Conservation (phyloP, 1,140 invertebrate species). For the Campoletis sonorensis region DNA sequence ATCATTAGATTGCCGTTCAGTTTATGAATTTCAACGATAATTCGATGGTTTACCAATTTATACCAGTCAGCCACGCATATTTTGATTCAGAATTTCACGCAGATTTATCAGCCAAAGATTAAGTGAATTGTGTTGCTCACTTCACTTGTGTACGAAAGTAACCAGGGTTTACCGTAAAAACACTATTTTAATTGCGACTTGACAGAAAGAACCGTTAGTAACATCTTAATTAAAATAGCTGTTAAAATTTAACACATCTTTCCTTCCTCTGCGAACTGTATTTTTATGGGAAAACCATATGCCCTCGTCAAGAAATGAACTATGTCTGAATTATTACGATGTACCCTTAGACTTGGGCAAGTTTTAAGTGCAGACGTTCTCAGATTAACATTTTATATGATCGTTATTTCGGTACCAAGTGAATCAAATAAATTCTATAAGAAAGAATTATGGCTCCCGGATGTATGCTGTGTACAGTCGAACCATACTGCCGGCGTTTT, state of each 20-base stretch:
- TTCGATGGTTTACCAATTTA: too few species aligned
- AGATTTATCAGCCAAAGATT: neutral
- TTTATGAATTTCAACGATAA: too few species aligned
- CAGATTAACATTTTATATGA: neutral
- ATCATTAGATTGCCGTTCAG: neutral
- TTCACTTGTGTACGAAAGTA: neutral
- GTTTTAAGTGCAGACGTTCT: neutral
- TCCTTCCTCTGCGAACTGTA: neutral
- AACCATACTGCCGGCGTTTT: too few species aligned
- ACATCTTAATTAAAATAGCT: neutral
- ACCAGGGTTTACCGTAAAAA: neutral
- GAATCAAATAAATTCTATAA: neutral
- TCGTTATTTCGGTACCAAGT: neutral
- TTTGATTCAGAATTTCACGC: neutral
- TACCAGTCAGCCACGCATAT: too few species aligned
- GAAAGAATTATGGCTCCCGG: too few species aligned
- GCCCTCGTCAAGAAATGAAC: neutral
- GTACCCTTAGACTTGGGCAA: neutral
- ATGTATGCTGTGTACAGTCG: too few species aligned
- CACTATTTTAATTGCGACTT: neutral
- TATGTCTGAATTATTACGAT: neutral
- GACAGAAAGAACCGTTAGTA: neutral
- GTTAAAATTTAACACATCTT: neutral
- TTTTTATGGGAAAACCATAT: neutral
- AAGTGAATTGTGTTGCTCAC: neutral